Evolutionary conservation across 2,888 invertebrate genomes (phyloP).

Genomic region (Nymphalis urticae): DNA sequence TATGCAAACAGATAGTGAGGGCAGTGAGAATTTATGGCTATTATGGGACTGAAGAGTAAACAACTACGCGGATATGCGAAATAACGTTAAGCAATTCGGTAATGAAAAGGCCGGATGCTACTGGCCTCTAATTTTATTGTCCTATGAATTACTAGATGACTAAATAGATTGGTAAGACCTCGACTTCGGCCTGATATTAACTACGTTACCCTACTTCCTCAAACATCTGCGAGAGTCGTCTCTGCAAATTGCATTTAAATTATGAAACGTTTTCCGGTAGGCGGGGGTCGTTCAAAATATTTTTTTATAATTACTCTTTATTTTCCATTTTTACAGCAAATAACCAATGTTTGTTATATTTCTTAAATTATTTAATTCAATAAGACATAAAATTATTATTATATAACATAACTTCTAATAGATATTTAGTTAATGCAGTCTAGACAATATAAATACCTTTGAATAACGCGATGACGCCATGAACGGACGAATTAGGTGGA

Average conservation of each 20-base stretch:
- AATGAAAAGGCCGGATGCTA: slow-evolving; percentile 57
- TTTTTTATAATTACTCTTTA: background rate
- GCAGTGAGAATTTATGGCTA: slow-evolving; percentile 38
- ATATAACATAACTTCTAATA: background rate
- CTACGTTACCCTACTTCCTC: slow-evolving; percentile 77
- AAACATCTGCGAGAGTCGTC: slow-evolving; percentile 66
- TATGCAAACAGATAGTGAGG: slow-evolving; percentile 64
- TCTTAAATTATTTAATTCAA: too few relatives aligned
- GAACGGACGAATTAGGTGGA: slow-evolving; percentile 30
- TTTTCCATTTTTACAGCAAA: too few relatives aligned
- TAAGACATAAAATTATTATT: background rate
- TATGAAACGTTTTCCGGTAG: slow-evolving; percentile 15
- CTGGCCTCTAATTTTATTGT: slow-evolving; percentile 71
- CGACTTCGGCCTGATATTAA: slow-evolving; percentile 77
- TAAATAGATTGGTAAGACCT: slow-evolving; percentile 76
- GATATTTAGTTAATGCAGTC: background rate
- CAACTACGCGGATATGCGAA: slow-evolving; percentile 35
- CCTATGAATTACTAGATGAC: slow-evolving; percentile 72
- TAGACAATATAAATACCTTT: slow-evolving; percentile 17
- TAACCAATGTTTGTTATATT: too few relatives aligned
- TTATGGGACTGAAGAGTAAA: slow-evolving; percentile 28
- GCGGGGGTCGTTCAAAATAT: slow-evolving; percentile 2
- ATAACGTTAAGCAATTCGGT: slow-evolving; percentile 43
- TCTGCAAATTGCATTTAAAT: slow-evolving; percentile 56
- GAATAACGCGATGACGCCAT: slow-evolving; percentile 26